These are phyloP conservation scores for Eristalinus sepulchralis DNA, from an alignment of 2,888 invertebrate genomes.

Conservation along the genomic window DNA sequence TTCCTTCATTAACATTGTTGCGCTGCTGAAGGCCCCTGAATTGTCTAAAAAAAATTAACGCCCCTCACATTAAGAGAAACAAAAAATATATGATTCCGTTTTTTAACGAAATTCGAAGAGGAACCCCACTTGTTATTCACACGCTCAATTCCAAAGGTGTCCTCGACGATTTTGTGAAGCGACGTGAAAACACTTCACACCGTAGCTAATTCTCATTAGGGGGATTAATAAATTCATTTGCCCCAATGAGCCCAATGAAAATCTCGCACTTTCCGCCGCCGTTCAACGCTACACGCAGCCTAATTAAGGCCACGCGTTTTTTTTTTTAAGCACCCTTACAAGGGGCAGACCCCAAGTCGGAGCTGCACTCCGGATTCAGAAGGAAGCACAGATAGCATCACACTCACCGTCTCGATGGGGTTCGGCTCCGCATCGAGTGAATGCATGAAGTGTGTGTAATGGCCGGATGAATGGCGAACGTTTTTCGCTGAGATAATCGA, in stretches of 20 bases:
- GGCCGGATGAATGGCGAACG: background rate
- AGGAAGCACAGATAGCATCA: background rate
- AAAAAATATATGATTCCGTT: background rate
- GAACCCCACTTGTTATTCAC: background rate
- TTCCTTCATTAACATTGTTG: too few relatives aligned
- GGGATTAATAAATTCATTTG: background rate
- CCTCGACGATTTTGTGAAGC: background rate
- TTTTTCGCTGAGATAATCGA: constrained; percentile 12
- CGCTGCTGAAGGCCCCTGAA: too few relatives aligned
- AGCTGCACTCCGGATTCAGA: background rate
- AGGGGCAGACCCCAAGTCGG: background rate
- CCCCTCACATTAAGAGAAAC: too few relatives aligned
- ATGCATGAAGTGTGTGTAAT: background rate
- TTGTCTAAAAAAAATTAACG: too few relatives aligned
- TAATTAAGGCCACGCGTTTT: background rate
- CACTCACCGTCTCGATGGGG: background rate
- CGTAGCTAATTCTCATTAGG: background rate
- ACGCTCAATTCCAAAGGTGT: background rate
- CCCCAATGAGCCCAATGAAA: background rate
- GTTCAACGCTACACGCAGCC: background rate
- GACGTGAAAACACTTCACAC: background rate
- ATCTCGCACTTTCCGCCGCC: background rate
- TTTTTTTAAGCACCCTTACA: background rate
- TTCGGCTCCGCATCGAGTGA: background rate
- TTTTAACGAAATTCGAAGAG: background rate